Conservation (phyloP, 1,140 invertebrate species). For the Drosophila subpulchrella region DNA sequence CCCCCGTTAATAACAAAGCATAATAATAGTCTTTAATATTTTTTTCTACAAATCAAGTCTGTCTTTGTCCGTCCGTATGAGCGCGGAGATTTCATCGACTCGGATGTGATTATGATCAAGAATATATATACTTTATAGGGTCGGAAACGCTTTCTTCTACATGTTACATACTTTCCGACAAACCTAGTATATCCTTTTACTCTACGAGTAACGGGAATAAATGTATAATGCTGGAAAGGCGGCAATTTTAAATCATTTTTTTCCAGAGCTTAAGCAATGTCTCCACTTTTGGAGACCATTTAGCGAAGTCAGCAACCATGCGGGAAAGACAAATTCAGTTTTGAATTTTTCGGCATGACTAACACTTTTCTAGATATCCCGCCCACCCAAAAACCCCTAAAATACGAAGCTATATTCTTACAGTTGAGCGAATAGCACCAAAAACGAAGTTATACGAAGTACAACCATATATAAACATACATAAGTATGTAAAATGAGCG, state of each 20-base stretch:
- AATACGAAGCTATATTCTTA: not conserved
- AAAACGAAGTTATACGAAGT: constrained; percentile 10
- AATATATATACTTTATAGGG: too few relatives aligned
- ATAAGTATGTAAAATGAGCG: not conserved
- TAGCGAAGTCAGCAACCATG: not conserved
- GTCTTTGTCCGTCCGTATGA: too few relatives aligned
- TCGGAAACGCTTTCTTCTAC: too few relatives aligned
- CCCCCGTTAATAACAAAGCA: too few relatives aligned
- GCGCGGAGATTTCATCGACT: too few relatives aligned
- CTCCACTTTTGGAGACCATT: constrained; percentile 1
- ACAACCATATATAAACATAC: constrained; percentile 1
- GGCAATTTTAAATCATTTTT: not conserved
- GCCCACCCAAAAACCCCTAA: not conserved
- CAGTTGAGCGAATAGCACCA: not conserved
- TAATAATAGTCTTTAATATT: too few relatives aligned
- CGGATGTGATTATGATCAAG: too few relatives aligned
- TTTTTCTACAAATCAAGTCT: too few relatives aligned
- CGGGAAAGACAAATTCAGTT: not conserved
- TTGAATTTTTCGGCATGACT: constrained; percentile 4
- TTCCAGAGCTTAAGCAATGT: not conserved
- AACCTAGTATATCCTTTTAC: too few relatives aligned
- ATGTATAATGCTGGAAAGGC: too few relatives aligned
- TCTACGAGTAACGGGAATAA: too few relatives aligned
- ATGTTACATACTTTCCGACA: too few relatives aligned
- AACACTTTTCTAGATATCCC: constrained; percentile 2